Evolutionary conservation across 2,113 vertebrate genomes (phyloP).

Genomic region (Microtus oregoni): DNA sequence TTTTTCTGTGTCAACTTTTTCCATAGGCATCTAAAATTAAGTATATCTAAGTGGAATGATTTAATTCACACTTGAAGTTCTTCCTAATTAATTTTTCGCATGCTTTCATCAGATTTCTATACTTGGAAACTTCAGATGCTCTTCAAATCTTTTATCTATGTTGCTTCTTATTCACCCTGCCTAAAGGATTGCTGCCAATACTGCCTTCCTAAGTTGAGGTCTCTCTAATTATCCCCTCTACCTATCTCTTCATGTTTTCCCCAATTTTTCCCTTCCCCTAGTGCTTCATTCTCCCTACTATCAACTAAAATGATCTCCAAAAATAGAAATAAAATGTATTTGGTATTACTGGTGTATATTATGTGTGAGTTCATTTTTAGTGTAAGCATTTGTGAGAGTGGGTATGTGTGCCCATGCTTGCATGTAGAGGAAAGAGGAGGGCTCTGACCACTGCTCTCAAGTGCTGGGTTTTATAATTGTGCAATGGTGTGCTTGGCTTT

Average conservation of each 20-base stretch:
- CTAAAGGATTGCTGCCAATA: neutral
- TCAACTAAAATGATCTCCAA: conserved; percentile 2
- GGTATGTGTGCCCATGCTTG: neutral
- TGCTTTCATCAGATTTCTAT: neutral
- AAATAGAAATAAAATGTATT: conserved; percentile 3
- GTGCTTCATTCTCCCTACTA: neutral
- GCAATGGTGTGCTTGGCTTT: neutral
- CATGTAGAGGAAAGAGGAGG: too few species aligned
- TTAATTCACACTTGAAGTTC: neutral
- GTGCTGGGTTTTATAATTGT: neutral
- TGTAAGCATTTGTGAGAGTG: too few species aligned
- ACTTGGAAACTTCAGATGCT: neutral
- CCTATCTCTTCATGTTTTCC: neutral
- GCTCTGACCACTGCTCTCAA: neutral
- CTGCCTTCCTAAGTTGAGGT: neutral
- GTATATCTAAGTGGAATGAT: neutral
- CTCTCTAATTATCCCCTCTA: neutral
- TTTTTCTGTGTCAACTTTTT: neutral
- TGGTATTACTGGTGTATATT: neutral
- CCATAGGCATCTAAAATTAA: conserved; percentile 2
- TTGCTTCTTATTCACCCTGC: neutral
- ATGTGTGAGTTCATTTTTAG: neutral
- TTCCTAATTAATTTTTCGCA: neutral
- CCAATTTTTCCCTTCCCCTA: neutral
- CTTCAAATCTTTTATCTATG: neutral